phyloP scores from a whole-genome alignment of 2,797 vertebrate species.

The Tympanoctomys barrerae region DNA sequence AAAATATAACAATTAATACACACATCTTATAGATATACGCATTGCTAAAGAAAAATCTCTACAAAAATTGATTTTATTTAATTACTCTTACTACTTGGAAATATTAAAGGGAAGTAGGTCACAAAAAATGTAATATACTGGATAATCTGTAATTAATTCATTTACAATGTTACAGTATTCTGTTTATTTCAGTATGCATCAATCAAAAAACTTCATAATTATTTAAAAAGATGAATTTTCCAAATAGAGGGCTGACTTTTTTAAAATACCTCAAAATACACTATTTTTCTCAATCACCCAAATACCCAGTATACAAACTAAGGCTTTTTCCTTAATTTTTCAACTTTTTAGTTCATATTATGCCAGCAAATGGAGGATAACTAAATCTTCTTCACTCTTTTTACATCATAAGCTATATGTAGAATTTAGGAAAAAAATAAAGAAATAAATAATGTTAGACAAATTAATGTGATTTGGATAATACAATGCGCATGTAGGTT shows the following conservation, averaged over 20 bases:
- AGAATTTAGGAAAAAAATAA: conserved; percentile 1
- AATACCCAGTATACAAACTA: background rate
- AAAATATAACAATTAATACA: conserved; percentile 10
- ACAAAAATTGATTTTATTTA: background rate
- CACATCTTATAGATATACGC: background rate
- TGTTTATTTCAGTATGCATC: conserved; percentile 38
- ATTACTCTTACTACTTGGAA: conserved; percentile 13
- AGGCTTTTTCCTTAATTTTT: conserved; percentile 22
- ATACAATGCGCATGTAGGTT: background rate
- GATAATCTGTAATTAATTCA: conserved; percentile 27
- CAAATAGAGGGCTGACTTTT: conserved; percentile 60
- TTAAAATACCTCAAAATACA: conserved; percentile 42
- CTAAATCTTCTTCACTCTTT: conserved; percentile 27
- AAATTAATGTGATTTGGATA: conserved; percentile 41
- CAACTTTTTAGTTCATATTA: conserved; percentile 16
- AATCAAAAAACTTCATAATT: conserved; percentile 10
- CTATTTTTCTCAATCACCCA: conserved; percentile 15
- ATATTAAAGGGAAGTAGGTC: background rate
- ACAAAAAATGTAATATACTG: conserved; percentile 35
- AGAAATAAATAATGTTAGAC: conserved; percentile 28
- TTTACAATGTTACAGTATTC: conserved; percentile 5
- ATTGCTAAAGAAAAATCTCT: background rate
- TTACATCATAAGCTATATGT: background rate
- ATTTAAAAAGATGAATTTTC: conserved; percentile 53
- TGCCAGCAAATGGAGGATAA: conserved; percentile 3